A percentile compares a stretch with the other conserved stretches of the same genome.
Conservation (phyloP, 2,113 vertebrate genomes). For the Bufo gargarizans region DNA sequence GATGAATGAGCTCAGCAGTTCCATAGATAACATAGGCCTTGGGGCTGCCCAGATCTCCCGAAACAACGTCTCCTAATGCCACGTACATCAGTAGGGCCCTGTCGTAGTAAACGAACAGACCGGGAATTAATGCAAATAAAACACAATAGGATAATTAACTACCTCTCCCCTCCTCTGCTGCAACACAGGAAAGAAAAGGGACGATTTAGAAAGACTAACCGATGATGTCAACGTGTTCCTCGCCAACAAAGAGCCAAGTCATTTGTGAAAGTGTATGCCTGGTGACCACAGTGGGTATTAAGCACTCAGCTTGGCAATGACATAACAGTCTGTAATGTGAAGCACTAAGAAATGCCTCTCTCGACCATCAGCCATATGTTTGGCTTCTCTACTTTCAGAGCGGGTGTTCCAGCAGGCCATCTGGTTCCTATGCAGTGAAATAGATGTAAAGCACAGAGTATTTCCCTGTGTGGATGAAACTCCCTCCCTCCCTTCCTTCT, state of each 20-base stretch:
- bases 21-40: slow-evolving; percentile 74
- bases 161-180: neutral
- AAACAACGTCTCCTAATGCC: slow-evolving; percentile 72
- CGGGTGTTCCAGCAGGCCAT: slow-evolving; percentile 85
- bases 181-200: slow-evolving; percentile 29
- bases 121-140: neutral
- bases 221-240: slow-evolving; percentile 71
- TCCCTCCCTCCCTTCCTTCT: slow-evolving; percentile 59
- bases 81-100: slow-evolving; percentile 30
- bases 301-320: slow-evolving; percentile 83
- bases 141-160: slow-evolving; percentile 24
- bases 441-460: slow-evolving; percentile 77
- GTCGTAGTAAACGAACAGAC: neutral
- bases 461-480: slow-evolving; percentile 70
- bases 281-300: slow-evolving; percentile 78
- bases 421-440: slow-evolving; percentile 87
- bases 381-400: slow-evolving; percentile 75
- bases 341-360: slow-evolving; percentile 79
- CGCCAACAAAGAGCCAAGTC: slow-evolving; percentile 71
- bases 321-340: slow-evolving; percentile 80
- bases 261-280: slow-evolving; percentile 73
- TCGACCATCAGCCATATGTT: slow-evolving; percentile 84
- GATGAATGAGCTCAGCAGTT: slow-evolving; percentile 86
- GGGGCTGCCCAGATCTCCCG: slow-evolving; percentile 71
- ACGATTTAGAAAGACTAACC: slow-evolving; percentile 58